Percentiles rank a stretch among this genome's conserved stretches.
These are phyloP conservation scores for Streptopelia turtur DNA, from an alignment of 2,797 vertebrate species.

Conservation along the genomic window DNA sequence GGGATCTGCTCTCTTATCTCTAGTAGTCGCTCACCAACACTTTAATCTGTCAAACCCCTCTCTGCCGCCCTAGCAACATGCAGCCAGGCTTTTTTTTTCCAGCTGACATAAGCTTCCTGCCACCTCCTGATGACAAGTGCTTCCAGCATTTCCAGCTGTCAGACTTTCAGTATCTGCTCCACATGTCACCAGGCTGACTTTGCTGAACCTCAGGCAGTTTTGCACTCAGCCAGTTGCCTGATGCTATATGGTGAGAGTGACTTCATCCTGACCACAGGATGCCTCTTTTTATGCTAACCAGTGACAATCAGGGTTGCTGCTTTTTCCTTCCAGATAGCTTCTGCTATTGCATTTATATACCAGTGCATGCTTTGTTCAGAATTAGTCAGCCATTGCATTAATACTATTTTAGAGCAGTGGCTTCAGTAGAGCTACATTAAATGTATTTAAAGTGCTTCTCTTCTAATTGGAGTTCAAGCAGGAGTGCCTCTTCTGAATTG, in stretches of 20 bases:
- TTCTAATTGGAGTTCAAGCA: background rate
- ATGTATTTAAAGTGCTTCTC: background rate
- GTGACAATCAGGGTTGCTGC: background rate
- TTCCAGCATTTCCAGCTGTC: slow-evolving; percentile 55
- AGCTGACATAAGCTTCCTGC: slow-evolving; percentile 66
- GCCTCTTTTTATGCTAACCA: background rate
- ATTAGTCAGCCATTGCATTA: background rate
- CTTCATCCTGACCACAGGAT: background rate
- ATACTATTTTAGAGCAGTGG: background rate
- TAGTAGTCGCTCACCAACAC: slow-evolving; percentile 9
- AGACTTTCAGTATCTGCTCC: slow-evolving; percentile 54
- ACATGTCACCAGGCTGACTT: slow-evolving; percentile 35
- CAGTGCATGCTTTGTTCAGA: background rate
- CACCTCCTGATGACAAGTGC: slow-evolving; percentile 60
- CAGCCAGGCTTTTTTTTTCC: slow-evolving; percentile 46
- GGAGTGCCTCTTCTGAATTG: background rate
- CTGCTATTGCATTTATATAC: background rate
- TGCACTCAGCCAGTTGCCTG: background rate
- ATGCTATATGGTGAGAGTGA: background rate
- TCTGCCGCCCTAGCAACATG: slow-evolving; percentile 36
- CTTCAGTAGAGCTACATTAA: background rate
- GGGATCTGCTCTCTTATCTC: slow-evolving; percentile 38
- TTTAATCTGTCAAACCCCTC: slow-evolving; percentile 55
- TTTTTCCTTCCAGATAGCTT: background rate
- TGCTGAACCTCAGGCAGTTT: background rate